Base-by-base conservation (phyloP, 1,140 invertebrate genomes). In the Lepidurus apus region DNA sequence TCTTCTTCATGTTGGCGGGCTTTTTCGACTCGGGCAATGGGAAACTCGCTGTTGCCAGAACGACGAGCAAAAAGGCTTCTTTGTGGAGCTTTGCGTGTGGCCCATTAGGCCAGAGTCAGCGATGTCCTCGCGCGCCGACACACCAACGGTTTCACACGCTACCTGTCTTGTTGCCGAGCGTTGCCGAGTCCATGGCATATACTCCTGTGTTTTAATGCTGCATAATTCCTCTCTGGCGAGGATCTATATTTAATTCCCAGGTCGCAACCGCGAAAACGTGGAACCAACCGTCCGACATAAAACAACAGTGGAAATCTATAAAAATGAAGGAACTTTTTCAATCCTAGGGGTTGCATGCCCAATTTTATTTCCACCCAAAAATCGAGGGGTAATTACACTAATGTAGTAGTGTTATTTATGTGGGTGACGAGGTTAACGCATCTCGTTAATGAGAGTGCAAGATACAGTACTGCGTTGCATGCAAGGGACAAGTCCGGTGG, bases 61-160 rank as follows among this genome's bases (percentile, higher is more conserved):
- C 17, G 42, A 75, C 1, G 74, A 42, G 34, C 21, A 43, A 43
- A 75, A 43, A 45, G 42, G 9, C 24, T 21, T n/a, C 74, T 13
- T 43, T 43, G 74, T 42, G 4, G 42, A 75, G 26, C 42, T 75
- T 75, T 74, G 74, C 53, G 78, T 79, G 74, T 79, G 78, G 78
- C 75, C 78, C 75, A 79, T 79, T 79, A 79, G 78, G 75, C 73
- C 73, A 47, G 43, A 79, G 78, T 21, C 53, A 65, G 74, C 78
- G 78, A 79, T 79, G 74, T 79, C 74, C 44, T 74, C 65, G 74
- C 73, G 78, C 73, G 78, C 78, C 78, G 42, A 44, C 43, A 74
- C 73, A 79, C 73, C 78, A 44, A 75, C 74, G 74, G 78, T 75
- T 79, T 79, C 78, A 79, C 78, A 79, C 78, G 78, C 78, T 79